Evolutionary conservation across 2,797 vertebrate genomes (phyloP).

Genomic region (Leuciscus waleckii): DNA sequence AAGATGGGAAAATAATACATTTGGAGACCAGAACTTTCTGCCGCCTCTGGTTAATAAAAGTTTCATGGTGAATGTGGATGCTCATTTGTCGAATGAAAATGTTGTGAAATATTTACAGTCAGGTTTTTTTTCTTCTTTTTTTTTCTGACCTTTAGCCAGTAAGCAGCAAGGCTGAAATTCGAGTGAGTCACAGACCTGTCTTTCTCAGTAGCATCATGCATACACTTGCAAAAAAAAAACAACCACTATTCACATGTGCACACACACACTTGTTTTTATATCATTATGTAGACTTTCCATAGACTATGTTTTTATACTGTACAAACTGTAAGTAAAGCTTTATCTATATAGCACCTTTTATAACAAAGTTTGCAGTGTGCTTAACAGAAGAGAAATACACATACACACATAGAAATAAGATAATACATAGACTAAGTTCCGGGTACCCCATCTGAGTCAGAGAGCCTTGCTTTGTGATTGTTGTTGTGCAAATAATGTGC

Average conservation of each 20-base stretch:
- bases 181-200: constrained; percentile 31
- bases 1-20: constrained; percentile 35
- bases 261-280: neutral
- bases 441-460: too few relatives aligned
- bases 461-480: too few relatives aligned
- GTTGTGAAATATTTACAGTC: constrained; percentile 73
- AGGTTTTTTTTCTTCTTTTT: constrained; percentile 77
- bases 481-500: too few relatives aligned
- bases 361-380: too few relatives aligned
- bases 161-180: constrained; percentile 51
- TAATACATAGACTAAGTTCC: too few relatives aligned
- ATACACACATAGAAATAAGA: too few relatives aligned
- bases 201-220: constrained; percentile 6
- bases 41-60: constrained; percentile 29
- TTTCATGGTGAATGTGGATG: constrained; percentile 37
- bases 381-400: too few relatives aligned
- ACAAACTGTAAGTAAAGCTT: neutral
- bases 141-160: constrained; percentile 85
- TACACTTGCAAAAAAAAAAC: neutral
- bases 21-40: constrained; percentile 44
- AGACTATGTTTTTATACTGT: neutral
- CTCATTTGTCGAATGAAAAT: constrained; percentile 56
- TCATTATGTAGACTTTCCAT: neutral
- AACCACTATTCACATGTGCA: neutral
- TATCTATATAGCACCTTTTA: too few relatives aligned